These are phyloP conservation scores for Alosa alosa DNA, from an alignment of 2,113 vertebrate species.

Conservation along the genomic window DNA sequence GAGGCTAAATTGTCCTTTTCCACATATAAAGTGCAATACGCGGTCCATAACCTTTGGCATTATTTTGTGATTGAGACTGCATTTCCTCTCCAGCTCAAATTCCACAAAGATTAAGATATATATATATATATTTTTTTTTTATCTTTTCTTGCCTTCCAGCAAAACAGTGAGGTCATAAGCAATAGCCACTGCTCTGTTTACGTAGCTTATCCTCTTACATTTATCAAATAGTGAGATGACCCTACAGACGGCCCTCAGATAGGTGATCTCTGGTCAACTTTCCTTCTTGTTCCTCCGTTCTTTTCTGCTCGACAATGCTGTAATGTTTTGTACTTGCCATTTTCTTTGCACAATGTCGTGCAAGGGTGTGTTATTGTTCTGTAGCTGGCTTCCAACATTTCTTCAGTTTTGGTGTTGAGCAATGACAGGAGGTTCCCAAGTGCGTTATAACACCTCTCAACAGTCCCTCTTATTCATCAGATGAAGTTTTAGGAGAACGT, in stretches of 20 bases:
- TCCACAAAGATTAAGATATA: not conserved
- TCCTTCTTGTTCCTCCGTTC: not conserved
- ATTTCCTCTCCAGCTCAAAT: not conserved
- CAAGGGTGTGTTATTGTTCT: not conserved
- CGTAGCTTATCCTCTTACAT: not conserved
- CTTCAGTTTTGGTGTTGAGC: not conserved
- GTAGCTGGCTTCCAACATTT: not conserved
- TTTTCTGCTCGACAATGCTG: not conserved
- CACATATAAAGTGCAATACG: too few relatives aligned
- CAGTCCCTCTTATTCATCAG: not conserved
- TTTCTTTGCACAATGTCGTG: not conserved
- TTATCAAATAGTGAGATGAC: not conserved
- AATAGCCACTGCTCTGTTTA: not conserved
- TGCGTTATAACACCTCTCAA: not conserved
- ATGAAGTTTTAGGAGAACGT: not conserved
- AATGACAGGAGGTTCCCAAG: not conserved
- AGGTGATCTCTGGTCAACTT: not conserved
- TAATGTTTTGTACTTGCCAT: not conserved
- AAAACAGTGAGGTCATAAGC: conserved; percentile 2
- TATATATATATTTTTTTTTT: not conserved
- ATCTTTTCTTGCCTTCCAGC: not conserved
- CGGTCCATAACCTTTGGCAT: not conserved
- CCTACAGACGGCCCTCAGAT: not conserved
- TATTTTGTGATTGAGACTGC: not conserved
- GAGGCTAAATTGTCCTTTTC: not conserved